phyloP scores from a whole-genome alignment of 2,888 invertebrate genomes.

The Drosophila basisetae region DNA sequence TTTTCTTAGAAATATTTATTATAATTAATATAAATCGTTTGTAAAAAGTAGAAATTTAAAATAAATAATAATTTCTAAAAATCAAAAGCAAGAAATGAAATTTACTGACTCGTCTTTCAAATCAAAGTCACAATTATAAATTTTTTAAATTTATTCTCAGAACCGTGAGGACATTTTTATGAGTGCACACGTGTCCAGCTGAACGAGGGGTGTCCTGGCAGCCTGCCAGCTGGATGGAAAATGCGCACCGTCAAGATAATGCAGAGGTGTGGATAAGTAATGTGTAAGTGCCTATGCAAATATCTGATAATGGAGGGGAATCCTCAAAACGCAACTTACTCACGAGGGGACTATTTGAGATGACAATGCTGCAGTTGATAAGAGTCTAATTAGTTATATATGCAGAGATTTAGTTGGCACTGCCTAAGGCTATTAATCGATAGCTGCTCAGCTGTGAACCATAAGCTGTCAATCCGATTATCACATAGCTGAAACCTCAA shows the following conservation, averaged over 20 bases:
- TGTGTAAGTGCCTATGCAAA: constrained; percentile 31
- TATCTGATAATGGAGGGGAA: constrained; percentile 16
- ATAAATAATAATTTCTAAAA: neutral
- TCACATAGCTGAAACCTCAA: constrained; percentile 27
- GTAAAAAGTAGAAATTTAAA: neutral
- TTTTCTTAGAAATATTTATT: neutral
- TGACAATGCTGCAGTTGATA: neutral
- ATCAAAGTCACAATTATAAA: neutral
- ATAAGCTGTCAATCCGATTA: constrained; percentile 57
- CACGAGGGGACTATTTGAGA: neutral
- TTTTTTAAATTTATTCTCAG: neutral
- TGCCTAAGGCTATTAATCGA: neutral
- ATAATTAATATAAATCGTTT: neutral
- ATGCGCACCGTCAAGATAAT: constrained; percentile 32
- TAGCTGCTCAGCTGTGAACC: constrained; percentile 4
- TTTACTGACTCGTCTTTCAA: neutral
- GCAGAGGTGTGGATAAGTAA: constrained; percentile 47
- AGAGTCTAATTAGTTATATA: constrained; percentile 17
- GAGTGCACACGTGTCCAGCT: constrained; percentile 54
- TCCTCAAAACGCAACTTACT: neutral
- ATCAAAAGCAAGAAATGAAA: neutral
- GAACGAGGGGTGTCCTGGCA: constrained; percentile 3
- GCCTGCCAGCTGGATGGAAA: constrained; percentile 16
- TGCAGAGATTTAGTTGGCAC: neutral
- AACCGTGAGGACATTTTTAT: neutral